Base-by-base conservation (phyloP, 2,888 invertebrate genomes). In the Drosophila cracens region DNA sequence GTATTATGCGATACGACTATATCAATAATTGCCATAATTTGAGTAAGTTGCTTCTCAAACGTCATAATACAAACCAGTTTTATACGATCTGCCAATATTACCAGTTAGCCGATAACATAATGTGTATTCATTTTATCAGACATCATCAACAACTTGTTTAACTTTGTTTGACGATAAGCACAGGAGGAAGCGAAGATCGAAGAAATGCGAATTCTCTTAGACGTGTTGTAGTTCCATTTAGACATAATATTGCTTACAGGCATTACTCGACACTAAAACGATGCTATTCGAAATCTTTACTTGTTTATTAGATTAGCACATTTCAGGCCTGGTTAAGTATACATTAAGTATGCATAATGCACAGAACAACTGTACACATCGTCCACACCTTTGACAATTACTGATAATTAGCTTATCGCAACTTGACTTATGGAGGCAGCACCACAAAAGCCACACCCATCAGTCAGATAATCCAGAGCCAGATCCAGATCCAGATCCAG, bases 341-440 rank as follows among this genome's bases (percentile, higher is more conserved):
- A 46, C 36, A 43, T 51, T 27, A 36, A 46, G 54, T 58, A 33
- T 58, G 25, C 31, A 70, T 27, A 60, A 40, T 29, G 51, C 63
- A 56, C n/a, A 49, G 43, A 33, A 36, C 38, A 51, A 31, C 52
- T 60, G 38, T 25, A 40, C 40, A 58, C 36, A 38, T 7, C 54
- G 21, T 38, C 46, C 48, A 72, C 71, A 71, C 66, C 67, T 68
- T 21, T 54, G 33, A 65, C 57, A 74, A 71, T 77, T 69, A 57
- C 69, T 68, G 59, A 43, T 71, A 83, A 83, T 72, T 67, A 29
- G 70, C 71, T 77, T 70, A 71, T 59, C 71, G 40, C 33, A 76
- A 63, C 27, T 43, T 29, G 36, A 49, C 49, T 58, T 60, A 48
- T 54, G 69, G 72, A 65, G 80, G 79, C 82, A 77, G 43, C 66